Evolutionary conservation across 2,888 invertebrate species (phyloP), one percentile per base, ranked within the genome.

Genomic region (Leptopilina myrica): DNA sequence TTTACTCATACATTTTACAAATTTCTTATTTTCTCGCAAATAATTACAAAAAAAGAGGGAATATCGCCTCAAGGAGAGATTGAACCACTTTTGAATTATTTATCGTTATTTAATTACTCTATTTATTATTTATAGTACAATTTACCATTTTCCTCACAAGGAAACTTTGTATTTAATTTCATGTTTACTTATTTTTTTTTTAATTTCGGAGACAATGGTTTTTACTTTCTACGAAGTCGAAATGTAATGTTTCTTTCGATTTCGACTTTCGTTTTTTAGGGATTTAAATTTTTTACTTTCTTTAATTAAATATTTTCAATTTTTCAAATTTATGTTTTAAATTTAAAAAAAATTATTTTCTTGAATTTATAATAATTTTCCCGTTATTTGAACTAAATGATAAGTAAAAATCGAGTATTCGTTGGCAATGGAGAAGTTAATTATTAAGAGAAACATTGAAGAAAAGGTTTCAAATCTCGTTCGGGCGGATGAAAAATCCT

Each of bases 31-130:
- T 49, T 49, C 49, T 49, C 49, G 49, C 11, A 49, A 33, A 49
- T 49, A 49, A 49, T 49, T 49, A 49, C 49, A 49, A 49, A 49
- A 49, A 49, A 49, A 33, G 33, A 33, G 5, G 33, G 33, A 43
- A 43, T 49, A 11, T 69, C 46, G 64, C 76, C 76, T 76, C 46
- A 76, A 12, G 49, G 76, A 76, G 76, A 76, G 76, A 76, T 76
- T 46, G 9, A 62, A 62, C 20, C 8, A 43, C 8, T 43, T 33
- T 33, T 33, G 33, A 33, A 33, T 33, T 33, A 33, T 33, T 33
- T 33, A 33, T 33, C 3, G 3, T 33, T 33, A 33, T 33, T 33
- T 33, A 33, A 33, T 33, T 33, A 33, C 4, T 33, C 3, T 33
- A 33, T 33, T 33, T 4, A 20, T 20, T 20, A 20, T 20, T 33